Evolutionary conservation across 2,113 vertebrate species (phyloP).

Genomic region (Malurus melanocephalus): DNA sequence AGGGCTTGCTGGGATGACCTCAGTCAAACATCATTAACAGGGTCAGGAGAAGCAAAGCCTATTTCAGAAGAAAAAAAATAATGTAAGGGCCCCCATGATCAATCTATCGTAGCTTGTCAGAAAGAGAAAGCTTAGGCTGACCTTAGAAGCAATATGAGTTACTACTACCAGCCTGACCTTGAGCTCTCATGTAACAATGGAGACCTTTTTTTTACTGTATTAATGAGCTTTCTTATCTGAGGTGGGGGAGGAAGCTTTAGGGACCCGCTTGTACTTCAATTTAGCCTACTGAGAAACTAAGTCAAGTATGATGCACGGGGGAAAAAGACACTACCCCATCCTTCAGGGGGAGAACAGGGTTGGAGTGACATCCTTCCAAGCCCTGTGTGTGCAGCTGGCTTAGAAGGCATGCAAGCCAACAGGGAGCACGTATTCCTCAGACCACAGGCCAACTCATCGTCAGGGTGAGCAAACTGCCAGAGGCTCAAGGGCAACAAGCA

Average conservation of each 20-base stretch:
- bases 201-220: slow-evolving; percentile 46
- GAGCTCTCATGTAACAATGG: slow-evolving; percentile 59
- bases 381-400: not conserved
- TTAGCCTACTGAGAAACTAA: not conserved
- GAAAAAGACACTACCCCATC: not conserved
- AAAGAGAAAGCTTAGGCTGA: slow-evolving; percentile 56
- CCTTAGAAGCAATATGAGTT: slow-evolving; percentile 69
- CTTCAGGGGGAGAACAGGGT: not conserved
- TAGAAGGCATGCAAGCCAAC: not conserved
- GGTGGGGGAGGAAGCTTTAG: slow-evolving; percentile 32
- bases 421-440: not conserved
- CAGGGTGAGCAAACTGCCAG: not conserved
- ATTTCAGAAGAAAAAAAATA: slow-evolving; percentile 44
- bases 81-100: slow-evolving; percentile 50
- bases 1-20: slow-evolving; percentile 60
- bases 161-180: slow-evolving; percentile 65
- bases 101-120: slow-evolving; percentile 64
- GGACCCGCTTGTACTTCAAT: slow-evolving; percentile 16
- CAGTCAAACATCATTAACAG: slow-evolving; percentile 66
- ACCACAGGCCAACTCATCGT: not conserved
- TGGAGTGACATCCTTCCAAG: not conserved
- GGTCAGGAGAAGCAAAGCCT: slow-evolving; percentile 65
- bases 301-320: not conserved
- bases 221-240: slow-evolving; percentile 58
- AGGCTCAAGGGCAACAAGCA: not conserved